Percentiles rank a stretch among this genome's conserved stretches.
phyloP scores from a whole-genome alignment of 1,140 invertebrate genomes.

The Formica exsecta region DNA sequence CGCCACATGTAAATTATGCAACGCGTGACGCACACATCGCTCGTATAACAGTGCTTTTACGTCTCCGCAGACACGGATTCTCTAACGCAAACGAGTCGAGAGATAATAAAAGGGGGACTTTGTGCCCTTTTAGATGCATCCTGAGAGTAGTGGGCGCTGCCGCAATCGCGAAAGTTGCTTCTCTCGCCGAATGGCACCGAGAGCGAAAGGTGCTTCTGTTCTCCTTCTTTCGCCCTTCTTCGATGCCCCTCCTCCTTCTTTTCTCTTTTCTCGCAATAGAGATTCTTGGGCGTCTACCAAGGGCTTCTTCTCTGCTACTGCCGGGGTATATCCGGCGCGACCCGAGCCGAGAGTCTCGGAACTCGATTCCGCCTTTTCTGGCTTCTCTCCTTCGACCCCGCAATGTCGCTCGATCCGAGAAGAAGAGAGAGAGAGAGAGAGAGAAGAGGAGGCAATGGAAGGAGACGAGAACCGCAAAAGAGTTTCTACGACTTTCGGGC shows the following conservation, averaged over 20 bases:
- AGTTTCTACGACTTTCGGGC: slow-evolving; percentile 52
- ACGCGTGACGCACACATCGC: not conserved
- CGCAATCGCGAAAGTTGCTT: slow-evolving; percentile 74
- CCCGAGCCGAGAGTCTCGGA: slow-evolving; percentile 60
- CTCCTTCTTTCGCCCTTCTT: not conserved
- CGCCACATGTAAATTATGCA: slow-evolving; percentile 34
- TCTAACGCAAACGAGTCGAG: slow-evolving; percentile 32
- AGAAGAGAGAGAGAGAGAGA: not conserved
- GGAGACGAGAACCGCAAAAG: slow-evolving; percentile 25
- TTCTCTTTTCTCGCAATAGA: slow-evolving; percentile 53
- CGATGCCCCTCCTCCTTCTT: not conserved
- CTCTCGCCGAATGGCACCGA: slow-evolving; percentile 69
- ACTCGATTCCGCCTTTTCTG: slow-evolving; percentile 68
- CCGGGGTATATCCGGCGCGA: slow-evolving; percentile 43
- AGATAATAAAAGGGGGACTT: slow-evolving; percentile 63
- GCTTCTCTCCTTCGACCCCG: slow-evolving; percentile 42
- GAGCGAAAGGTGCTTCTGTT: slow-evolving; percentile 68
- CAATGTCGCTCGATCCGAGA: slow-evolving; percentile 15
- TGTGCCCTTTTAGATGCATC: slow-evolving; percentile 34
- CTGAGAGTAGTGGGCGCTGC: slow-evolving; percentile 42
- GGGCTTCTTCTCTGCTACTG: slow-evolving; percentile 16
- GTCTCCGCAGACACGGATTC: slow-evolving; percentile 2
- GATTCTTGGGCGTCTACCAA: slow-evolving; percentile 69
- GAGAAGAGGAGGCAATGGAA: not conserved
- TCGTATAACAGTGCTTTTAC: not conserved